Evolutionary conservation across 1,140 invertebrate species (phyloP).

Genomic region (Polypedilum pembai): DNA sequence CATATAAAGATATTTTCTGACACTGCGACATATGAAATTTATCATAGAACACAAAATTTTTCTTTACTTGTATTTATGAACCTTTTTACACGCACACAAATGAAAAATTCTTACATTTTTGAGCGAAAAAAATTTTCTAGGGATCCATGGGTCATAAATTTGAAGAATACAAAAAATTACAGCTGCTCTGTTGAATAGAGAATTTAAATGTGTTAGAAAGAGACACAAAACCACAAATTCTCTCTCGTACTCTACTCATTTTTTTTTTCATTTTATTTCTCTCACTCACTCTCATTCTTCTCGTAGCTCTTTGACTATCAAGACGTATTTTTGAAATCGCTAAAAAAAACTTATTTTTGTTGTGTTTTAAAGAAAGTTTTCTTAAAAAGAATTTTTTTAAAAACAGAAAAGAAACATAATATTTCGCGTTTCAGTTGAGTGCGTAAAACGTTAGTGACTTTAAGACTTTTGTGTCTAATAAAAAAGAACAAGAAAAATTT

Average conservation of each 20-base stretch:
- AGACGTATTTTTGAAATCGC: conserved; percentile 2
- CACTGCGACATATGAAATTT: too few species aligned
- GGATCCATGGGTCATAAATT: conserved; percentile 24
- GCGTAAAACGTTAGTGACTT: conserved; percentile 17
- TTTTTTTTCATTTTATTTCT: background rate
- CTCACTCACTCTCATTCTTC: background rate
- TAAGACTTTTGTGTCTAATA: background rate
- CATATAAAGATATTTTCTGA: background rate
- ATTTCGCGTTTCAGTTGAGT: conserved; percentile 5
- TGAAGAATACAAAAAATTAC: background rate
- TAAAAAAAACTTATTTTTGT: background rate
- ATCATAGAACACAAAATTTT: too few species aligned
- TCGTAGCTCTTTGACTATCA: background rate
- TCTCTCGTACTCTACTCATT: background rate
- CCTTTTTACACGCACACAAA: background rate
- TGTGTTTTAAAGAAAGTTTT: background rate
- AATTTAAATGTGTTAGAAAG: background rate
- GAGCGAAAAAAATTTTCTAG: background rate
- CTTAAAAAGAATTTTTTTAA: background rate
- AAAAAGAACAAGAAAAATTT: conserved; percentile 7
- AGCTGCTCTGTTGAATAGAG: background rate
- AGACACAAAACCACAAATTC: background rate
- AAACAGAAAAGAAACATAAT: background rate
- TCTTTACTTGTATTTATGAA: background rate
- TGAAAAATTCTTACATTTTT: background rate